Evolutionary conservation across 2,888 invertebrate genomes (phyloP).

Genomic region (Papilio elwesi): DNA sequence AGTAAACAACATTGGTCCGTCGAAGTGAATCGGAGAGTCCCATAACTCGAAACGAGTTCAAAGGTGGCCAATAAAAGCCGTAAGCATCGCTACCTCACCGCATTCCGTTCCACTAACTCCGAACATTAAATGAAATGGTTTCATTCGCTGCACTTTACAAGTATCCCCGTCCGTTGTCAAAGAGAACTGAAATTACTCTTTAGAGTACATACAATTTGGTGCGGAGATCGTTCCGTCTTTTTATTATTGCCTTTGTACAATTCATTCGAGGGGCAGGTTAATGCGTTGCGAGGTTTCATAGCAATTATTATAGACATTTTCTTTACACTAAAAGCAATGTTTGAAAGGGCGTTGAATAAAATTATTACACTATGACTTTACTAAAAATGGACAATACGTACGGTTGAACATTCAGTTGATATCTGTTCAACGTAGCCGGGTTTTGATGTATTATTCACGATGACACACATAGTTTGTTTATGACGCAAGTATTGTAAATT

Average conservation of each 20-base stretch:
- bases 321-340: too few species aligned
- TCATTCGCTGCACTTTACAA: conserved; percentile 39
- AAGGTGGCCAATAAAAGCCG: conserved; percentile 25
- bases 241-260: conserved; percentile 21
- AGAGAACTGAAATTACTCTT: conserved; percentile 32
- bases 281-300: not conserved
- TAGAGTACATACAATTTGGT: conserved; percentile 32
- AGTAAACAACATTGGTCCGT: conserved; percentile 7
- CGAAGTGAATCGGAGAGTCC: conserved; percentile 20
- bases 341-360: too few species aligned
- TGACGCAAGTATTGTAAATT: not conserved
- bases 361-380: too few species aligned
- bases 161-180: conserved; percentile 24
- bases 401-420: too few species aligned
- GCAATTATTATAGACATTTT: not conserved
- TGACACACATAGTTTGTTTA: not conserved
- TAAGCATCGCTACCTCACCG: conserved; percentile 16
- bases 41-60: conserved; percentile 20
- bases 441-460: not conserved
- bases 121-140: conserved; percentile 35
- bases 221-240: conserved; percentile 11
- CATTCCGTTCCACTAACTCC: conserved; percentile 33
- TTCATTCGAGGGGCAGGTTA: not conserved
- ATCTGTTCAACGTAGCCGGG: not conserved
- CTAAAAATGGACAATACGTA: too few species aligned